phyloP scores from a whole-genome alignment of 2,797 vertebrate species.

The Myripristis murdjan region DNA sequence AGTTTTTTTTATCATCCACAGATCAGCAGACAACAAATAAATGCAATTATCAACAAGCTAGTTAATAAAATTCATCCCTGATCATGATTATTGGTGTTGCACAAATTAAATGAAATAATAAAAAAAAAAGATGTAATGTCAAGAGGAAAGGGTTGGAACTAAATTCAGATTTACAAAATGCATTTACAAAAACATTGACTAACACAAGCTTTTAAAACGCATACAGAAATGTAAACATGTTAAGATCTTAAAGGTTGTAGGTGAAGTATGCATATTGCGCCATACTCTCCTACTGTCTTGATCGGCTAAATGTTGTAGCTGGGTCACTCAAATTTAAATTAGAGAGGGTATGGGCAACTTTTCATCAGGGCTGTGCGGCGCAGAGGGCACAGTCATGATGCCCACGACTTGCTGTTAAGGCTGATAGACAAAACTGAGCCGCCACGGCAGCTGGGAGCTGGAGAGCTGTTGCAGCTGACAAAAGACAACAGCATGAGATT shows the following conservation, averaged over 20 bases:
- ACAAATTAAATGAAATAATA: slow-evolving; percentile 8
- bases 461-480: slow-evolving; percentile 51
- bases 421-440: slow-evolving; percentile 44
- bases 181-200: slow-evolving; percentile 56
- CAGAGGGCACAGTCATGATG: slow-evolving; percentile 15
- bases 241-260: slow-evolving; percentile 52
- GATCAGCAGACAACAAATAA: slow-evolving; percentile 74
- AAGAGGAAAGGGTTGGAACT: slow-evolving; percentile 37
- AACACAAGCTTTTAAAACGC: slow-evolving; percentile 54
- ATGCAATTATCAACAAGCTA: slow-evolving; percentile 60
- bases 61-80: slow-evolving; percentile 68
- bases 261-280: slow-evolving; percentile 63
- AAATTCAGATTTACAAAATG: slow-evolving; percentile 62
- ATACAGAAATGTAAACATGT: slow-evolving; percentile 68
- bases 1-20: slow-evolving; percentile 77
- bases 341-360: slow-evolving; percentile 8
- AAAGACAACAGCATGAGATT: slow-evolving; percentile 25
- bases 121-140: slow-evolving; percentile 33
- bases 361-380: slow-evolving; percentile 3
- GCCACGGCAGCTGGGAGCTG: slow-evolving; percentile 68
- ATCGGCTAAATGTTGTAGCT: slow-evolving; percentile 12
- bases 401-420: slow-evolving; percentile 54
- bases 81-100: slow-evolving; percentile 59
- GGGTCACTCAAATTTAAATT: slow-evolving; percentile 17
- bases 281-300: slow-evolving; percentile 28